Conservation (phyloP, 1,140 invertebrate species). For the Mesaphorura yosii region DNA sequence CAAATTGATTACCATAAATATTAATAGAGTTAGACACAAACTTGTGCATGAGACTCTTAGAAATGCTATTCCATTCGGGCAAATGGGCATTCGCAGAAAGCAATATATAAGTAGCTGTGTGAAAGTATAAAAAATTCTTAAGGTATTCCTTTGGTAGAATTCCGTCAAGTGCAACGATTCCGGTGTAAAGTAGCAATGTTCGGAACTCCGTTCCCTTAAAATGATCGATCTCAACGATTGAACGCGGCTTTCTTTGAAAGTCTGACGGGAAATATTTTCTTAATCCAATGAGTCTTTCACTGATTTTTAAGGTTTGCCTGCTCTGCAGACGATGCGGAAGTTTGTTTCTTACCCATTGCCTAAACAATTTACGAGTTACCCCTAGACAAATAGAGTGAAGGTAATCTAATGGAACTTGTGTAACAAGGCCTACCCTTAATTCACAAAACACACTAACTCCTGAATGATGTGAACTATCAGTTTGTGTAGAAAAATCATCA, state of each 20-base stretch:
- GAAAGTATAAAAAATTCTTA: conserved; percentile 16
- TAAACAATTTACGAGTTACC: conserved; percentile 31
- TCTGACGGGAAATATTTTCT: conserved; percentile 33
- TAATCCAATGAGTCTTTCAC: conserved; percentile 4
- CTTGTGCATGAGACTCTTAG: not conserved
- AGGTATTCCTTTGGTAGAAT: conserved; percentile 1
- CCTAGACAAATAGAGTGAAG: conserved; percentile 36
- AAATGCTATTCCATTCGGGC: not conserved
- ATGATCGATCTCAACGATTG: conserved; percentile 33
- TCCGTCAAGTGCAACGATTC: conserved; percentile 19
- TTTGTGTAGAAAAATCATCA: conserved; percentile 25
- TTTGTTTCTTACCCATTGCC: conserved; percentile 32
- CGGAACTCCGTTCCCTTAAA: conserved; percentile 43
- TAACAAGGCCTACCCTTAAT: conserved; percentile 14
- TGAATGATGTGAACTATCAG: conserved; percentile 5
- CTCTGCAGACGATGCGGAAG: not conserved
- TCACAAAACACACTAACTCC: not conserved
- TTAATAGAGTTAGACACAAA: not conserved
- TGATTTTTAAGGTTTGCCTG: conserved; percentile 9
- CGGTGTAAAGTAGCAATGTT: conserved; percentile 40
- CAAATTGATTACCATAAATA: not conserved
- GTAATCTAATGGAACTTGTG: conserved; percentile 33
- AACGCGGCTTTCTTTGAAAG: conserved; percentile 37
- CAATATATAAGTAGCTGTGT: conserved; percentile 25
- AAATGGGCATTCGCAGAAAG: not conserved